A percentile compares a stretch with the other conserved stretches of the same genome.
These are phyloP conservation scores for Nycticryphes semicollaris DNA, from an alignment of 2,113 vertebrate genomes.

Conservation along the genomic window DNA sequence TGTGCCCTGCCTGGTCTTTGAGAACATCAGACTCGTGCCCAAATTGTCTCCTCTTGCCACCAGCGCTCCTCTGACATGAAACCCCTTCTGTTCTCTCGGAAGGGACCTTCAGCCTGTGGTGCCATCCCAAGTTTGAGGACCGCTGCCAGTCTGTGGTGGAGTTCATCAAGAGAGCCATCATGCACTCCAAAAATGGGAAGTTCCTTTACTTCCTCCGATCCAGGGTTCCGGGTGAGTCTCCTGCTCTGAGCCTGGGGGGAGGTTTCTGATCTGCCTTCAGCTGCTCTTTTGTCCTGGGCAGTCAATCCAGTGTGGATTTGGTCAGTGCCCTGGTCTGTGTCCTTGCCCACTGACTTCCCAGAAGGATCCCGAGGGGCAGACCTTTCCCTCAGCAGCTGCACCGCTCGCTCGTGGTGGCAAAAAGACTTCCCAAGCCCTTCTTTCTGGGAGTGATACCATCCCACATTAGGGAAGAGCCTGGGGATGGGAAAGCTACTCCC, in stretches of 20 bases:
- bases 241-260: neutral
- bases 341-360: neutral
- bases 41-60: neutral
- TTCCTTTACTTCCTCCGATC: slow-evolving; percentile 97
- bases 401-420: neutral
- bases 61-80: accelerated
- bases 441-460: neutral
- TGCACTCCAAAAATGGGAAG: slow-evolving; percentile 98
- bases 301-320: accelerated
- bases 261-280: neutral
- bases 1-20: neutral
- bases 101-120: slow-evolving; percentile 98
- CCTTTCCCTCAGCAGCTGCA: neutral
- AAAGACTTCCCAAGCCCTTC: neutral
- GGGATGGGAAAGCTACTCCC: neutral
- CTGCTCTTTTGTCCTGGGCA: neutral
- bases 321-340: no score
- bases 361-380: neutral
- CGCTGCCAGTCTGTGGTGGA: slow-evolving; percentile 98
- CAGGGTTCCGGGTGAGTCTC: slow-evolving; percentile 88
- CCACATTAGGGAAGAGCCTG: neutral
- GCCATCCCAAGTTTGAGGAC: slow-evolving; percentile 97
- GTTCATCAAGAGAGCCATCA: slow-evolving; percentile 95
- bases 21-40: neutral
- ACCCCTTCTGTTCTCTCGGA: neutral